Conservation (phyloP, 2,113 vertebrate genomes). For the Deroptyus accipitrinus region DNA sequence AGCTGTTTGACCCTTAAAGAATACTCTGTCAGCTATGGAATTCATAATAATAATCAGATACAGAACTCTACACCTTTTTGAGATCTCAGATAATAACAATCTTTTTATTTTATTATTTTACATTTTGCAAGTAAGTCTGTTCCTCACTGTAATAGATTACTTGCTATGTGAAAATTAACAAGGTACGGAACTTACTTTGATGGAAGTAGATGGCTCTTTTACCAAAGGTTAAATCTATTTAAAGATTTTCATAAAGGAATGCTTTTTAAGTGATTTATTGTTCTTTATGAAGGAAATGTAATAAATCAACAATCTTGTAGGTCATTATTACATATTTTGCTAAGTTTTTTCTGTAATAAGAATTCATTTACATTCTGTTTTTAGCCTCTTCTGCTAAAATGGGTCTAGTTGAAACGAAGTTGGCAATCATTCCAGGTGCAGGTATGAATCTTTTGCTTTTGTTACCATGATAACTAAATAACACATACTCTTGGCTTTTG, state of each 20-base stretch:
- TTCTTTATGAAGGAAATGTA: not conserved
- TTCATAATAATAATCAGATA: not conserved
- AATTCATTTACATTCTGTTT: not conserved
- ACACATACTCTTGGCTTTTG: not conserved
- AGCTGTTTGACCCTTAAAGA: not conserved
- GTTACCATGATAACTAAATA: not conserved
- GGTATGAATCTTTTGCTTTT: conserved; percentile 76
- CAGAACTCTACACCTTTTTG: not conserved
- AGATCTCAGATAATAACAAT: not conserved
- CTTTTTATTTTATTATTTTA: not conserved
- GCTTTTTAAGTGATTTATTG: not conserved
- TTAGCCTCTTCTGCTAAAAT: conserved; percentile 91
- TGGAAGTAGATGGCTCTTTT: not conserved
- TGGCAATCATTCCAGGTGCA: conserved; percentile 95
- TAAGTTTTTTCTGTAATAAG: not conserved
- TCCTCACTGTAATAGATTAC: not conserved
- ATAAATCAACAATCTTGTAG: not conserved
- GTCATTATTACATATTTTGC: not conserved
- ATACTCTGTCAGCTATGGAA: not conserved
- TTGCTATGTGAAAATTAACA: not conserved
- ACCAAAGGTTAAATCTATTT: not conserved
- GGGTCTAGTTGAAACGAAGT: conserved; percentile 94
- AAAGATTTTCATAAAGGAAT: not conserved
- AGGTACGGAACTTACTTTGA: not conserved
- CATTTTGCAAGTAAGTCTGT: not conserved